Base-by-base conservation (phyloP, 2,113 vertebrate genomes). In the Syngnathus typhle region DNA sequence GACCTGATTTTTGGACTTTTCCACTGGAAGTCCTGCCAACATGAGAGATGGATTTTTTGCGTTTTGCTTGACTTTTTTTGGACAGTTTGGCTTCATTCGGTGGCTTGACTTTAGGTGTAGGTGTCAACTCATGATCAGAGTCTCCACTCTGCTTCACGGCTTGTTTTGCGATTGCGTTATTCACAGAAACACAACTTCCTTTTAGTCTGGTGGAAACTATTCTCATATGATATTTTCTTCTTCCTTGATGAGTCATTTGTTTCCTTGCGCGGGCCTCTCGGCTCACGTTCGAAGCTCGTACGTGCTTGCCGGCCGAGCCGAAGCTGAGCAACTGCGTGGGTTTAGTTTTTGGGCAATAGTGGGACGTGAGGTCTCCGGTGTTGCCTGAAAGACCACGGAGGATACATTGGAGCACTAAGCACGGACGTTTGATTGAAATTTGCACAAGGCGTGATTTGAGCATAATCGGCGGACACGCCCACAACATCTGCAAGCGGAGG, bases 301-400 rank as follows among this genome's bases (percentile, higher is more conserved):
- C 67, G 52, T 12, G 51, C n/a, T 66, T 8, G 0, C 8, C 15
- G 10, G 7, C 12, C 12, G 39, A 47, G 62, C 9, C 13, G 3
- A 23, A 2, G 9, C 52, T 61, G 6, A 49, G n/a, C 0, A 68
- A 63, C 46, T 41, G 66, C 4, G 62, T 64, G 2, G 1, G 2
- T 38, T 61, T 56, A 23, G 15, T 19, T 52, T 21, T 55, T n/a
- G 8, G n/a, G 21, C 41, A 15, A 15, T 1, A 43, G 36, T 7
- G 7, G 46, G 6, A 1, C 12, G 49, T 74, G 7, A 4, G 10
- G 11, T 64, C 88, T 71, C 60, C 72, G 83, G 84, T 73, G 88
- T 85, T 91, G 73, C 93, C 95, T 96, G 93, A 88, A 96, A 95
- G 90, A 93, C 81, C 91, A 94, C 85, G 91, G 74, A 88, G 90